Evolutionary conservation across 2,888 invertebrate species (phyloP).

Genomic region (Exephanes ischioxanthus): DNA sequence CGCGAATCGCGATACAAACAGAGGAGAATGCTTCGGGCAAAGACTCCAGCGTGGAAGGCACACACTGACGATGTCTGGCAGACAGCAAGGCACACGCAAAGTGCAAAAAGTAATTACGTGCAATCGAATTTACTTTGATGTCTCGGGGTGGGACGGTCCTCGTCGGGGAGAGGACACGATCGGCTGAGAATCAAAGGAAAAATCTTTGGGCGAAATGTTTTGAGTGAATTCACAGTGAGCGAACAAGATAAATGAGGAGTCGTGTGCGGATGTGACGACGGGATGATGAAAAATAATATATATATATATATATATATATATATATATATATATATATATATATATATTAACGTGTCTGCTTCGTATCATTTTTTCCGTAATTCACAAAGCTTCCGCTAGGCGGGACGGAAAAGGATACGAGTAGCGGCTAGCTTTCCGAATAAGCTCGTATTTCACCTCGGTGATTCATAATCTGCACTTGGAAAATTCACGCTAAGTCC

Average conservation of each 20-base stretch:
- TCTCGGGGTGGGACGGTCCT: not conserved
- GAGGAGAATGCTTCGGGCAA: not conserved
- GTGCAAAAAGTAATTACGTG: conserved; percentile 9
- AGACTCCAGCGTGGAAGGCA: not conserved
- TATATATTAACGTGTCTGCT: not conserved
- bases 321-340: too few relatives aligned
- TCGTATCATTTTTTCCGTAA: not conserved
- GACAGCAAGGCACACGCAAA: not conserved
- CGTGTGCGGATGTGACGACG: not conserved
- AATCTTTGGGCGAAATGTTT: conserved; percentile 22
- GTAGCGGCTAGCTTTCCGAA: conserved; percentile 36
- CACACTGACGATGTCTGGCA: not conserved
- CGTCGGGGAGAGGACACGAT: not conserved
- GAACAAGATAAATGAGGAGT: not conserved
- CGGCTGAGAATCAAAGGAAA: not conserved
- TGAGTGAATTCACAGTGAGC: not conserved
- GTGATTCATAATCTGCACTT: conserved; percentile 33
- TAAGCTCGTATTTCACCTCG: conserved; percentile 30
- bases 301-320: not conserved
- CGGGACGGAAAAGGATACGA: not conserved
- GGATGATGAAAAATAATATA: not conserved
- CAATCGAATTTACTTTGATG: conserved; percentile 36
- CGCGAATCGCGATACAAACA: not conserved
- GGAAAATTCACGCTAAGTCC: conserved; percentile 42
- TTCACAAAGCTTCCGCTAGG: not conserved